Evolutionary conservation across 2,113 vertebrate genomes (phyloP), one percentile per base, ranked within the genome.

Genomic region (Talpa occidentalis): DNA sequence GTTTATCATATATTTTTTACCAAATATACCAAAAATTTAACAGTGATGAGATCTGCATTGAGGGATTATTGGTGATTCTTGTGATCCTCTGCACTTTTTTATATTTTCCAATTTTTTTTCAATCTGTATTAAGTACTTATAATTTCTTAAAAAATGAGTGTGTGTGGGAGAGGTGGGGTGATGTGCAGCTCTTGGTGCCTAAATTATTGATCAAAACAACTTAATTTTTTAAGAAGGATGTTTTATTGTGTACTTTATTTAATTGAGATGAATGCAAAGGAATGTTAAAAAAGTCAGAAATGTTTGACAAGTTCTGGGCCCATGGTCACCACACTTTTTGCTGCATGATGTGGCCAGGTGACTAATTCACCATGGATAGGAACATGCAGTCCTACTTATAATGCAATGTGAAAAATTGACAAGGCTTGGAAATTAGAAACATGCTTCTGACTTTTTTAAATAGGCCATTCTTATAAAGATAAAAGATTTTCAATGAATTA

Each of bases 231-330:
- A 92, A 83, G 81, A 93, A 94, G 95, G 80, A 81, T 94, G 91
- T 77, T 96, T 81, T 37, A 28, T 28, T 76, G 47, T 54, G 30
- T 54, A 17, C 16, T 7, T 59, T 92, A 62, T 37, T 94, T 90
- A 81, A 78, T 60, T 35, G 37, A 92, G 83, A 66, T 80, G 80
- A 40, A 47, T 67, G 37, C 62, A 88, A 90, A 94, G 80, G 84
- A 87, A 94, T 87, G 90, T 42, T n/a, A 69, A 83, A 93, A n/a
- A 89, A 94, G 94, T 72, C 79, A 86, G 30, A 42, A 83, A 70
- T 60, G 66, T 73, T 66, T 85, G 44, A 81, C 83, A 69, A 91
- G 95, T 64, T 64, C 42, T 26, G 10, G n/a, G 24, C 77, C 73
- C 15, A 0, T 59, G 76, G 62, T 86, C 64, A 90, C 40, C 66